phyloP scores from a whole-genome alignment of 2,113 vertebrate species.

The Triplophysa rosa region DNA sequence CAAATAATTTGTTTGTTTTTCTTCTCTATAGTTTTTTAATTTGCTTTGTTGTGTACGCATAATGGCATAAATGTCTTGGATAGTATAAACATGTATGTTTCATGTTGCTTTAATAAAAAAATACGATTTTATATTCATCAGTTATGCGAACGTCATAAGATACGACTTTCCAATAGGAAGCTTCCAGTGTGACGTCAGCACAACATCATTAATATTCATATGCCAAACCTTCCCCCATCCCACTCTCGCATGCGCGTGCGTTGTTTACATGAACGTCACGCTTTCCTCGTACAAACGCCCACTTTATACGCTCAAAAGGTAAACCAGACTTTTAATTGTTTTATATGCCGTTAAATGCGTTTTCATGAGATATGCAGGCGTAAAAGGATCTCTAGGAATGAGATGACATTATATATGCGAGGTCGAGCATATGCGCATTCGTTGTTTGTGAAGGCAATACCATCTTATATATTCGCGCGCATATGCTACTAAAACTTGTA shows the following conservation, averaged over 20 bases:
- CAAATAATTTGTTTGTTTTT: too few species aligned
- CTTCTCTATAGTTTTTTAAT: too few species aligned
- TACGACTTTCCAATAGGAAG: neutral
- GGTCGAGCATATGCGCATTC: too few species aligned
- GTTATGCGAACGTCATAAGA: neutral
- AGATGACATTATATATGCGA: too few species aligned
- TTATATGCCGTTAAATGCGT: neutral
- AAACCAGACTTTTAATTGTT: neutral
- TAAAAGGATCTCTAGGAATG: neutral
- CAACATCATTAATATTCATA: conserved; percentile 1
- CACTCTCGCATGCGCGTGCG: conserved; percentile 22
- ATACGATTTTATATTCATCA: too few species aligned
- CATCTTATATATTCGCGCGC: too few species aligned
- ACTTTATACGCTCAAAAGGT: neutral
- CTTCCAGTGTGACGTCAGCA: neutral
- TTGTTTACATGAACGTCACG: conserved; percentile 36
- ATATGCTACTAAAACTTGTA: too few species aligned
- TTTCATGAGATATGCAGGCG: neutral
- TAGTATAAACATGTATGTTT: too few species aligned
- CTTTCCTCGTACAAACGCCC: neutral
- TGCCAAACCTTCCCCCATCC: neutral
- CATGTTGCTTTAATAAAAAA: neutral
- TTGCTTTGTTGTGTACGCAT: too few species aligned
- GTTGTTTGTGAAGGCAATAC: too few species aligned
- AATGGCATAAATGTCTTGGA: too few species aligned